Evolutionary conservation across 2,888 invertebrate genomes (phyloP), one percentile per base, ranked within the genome.

Genomic region (Tetropium fuscum): DNA sequence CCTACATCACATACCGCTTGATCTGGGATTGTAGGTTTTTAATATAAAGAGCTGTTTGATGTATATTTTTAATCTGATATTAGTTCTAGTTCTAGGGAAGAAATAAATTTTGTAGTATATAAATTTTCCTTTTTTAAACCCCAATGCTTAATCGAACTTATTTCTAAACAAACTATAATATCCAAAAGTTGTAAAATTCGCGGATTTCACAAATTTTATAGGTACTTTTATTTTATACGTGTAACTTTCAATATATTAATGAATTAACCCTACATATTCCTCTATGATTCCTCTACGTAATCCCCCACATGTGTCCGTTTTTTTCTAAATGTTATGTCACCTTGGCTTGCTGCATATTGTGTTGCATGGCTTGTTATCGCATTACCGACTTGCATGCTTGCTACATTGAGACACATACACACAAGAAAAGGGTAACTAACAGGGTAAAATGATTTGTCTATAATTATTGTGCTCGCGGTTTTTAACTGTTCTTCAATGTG

Each of bases 351-450:
- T 27, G n/a, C n/a, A 36, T 47, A 22, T 45, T 48, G 43, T 47
- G 16, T 53, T 59, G 63, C 63, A 60, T 60, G 63, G 63, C 63
- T 57, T 38, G 15, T 34, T 34, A 34, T 19, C 34, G 43, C 19
- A 20, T 45, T 45, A 36, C n/a, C n/a, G n/a, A 32, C 18, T 20
- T 43, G 63, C 60, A 60, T 58, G 60, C 19, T n/a, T 32, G 57
- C 58, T 49, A 57, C 60, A 63, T 45, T 38, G 27, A 55, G 48
- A 53, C 38, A 63, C 57, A 60, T 18, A 49, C 36, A 63, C 63
- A 63, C 63, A 51, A 51, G 25, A 53, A 47, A 48, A 30, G 49
- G 38, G 44, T 53, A 34, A 49, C 49, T 40, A 48, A 48, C 22
- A 34, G 53, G 43, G 22, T 45, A 60, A 53, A 10, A 40, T 34